These are phyloP conservation scores for Parambassis ranga DNA, from an alignment of 2,797 vertebrate species.

Conservation along the genomic window DNA sequence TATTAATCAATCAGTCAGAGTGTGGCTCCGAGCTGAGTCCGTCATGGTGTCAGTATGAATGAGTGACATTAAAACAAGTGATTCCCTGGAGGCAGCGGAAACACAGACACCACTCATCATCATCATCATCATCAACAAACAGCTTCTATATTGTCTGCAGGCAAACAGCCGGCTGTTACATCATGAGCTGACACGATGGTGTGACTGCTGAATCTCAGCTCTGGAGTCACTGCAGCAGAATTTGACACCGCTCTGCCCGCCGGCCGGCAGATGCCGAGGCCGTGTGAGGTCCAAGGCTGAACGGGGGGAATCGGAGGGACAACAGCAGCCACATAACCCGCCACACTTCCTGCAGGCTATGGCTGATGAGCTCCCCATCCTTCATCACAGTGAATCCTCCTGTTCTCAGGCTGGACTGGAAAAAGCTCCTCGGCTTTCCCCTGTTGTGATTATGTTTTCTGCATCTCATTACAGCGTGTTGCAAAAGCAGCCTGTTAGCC, in stretches of 20 bases:
- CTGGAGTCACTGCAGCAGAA: conserved; percentile 32
- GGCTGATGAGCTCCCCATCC: neutral
- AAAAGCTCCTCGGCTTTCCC: conserved; percentile 3
- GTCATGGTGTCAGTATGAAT: neutral
- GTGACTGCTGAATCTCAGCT: conserved; percentile 8
- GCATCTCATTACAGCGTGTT: conserved; percentile 30
- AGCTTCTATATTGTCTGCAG: conserved; percentile 8
- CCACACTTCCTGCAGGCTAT: neutral
- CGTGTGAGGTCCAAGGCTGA: neutral
- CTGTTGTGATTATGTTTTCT: neutral
- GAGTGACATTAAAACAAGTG: neutral
- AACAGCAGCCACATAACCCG: neutral
- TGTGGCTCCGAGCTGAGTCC: neutral
- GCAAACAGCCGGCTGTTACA: conserved; percentile 17
- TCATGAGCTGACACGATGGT: conserved; percentile 16
- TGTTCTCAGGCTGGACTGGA: neutral
- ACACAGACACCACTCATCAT: conserved; percentile 19
- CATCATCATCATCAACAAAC: conserved; percentile 21
- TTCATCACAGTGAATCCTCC: neutral
- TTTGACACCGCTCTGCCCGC: conserved; percentile 19
- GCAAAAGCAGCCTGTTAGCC: conserved; percentile 23
- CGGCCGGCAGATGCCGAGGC: neutral
- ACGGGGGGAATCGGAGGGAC: conserved; percentile 3
- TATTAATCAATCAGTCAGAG: neutral
- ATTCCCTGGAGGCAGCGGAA: neutral